Evolutionary conservation across 1,140 invertebrate genomes (phyloP).

Genomic region (Apolygus lucorum): DNA sequence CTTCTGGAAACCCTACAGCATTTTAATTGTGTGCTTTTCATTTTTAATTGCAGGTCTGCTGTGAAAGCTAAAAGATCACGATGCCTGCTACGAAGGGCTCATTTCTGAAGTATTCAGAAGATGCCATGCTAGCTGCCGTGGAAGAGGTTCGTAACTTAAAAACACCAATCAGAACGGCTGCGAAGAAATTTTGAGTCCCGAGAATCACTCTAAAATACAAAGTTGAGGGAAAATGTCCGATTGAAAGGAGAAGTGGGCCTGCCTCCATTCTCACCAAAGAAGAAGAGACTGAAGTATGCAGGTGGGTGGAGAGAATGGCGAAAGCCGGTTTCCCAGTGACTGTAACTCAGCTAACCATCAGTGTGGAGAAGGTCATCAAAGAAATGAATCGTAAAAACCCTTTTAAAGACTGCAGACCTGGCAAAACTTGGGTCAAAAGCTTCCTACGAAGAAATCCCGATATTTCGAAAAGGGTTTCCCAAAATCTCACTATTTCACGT

Average conservation of each 20-base stretch:
- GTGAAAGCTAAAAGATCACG: background rate
- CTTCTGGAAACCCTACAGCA: too few species aligned
- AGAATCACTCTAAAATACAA: background rate
- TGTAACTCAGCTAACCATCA: background rate
- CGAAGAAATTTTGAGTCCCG: background rate
- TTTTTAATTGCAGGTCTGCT: too few species aligned
- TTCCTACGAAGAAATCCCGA: slow-evolving; percentile 3
- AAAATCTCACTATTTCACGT: slow-evolving; percentile 34
- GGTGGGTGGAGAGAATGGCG: background rate
- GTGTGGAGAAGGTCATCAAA: background rate
- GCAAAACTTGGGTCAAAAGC: background rate
- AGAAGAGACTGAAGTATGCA: slow-evolving; percentile 6
- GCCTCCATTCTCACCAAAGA: slow-evolving; percentile 2
- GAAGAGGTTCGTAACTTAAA: background rate
- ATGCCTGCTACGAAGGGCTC: background rate
- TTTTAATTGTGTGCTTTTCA: too few species aligned
- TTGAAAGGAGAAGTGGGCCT: background rate
- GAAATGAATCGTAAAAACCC: background rate
- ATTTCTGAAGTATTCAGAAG: background rate
- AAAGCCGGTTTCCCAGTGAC: slow-evolving; percentile 8
- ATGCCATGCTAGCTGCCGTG: background rate
- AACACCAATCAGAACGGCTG: background rate
- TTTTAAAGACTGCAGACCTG: slow-evolving; percentile 7
- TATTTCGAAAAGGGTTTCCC: slow-evolving; percentile 31
- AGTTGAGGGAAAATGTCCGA: background rate